Evolutionary conservation across 2,113 vertebrate species (phyloP).

Genomic region (Neodon shergylaensis): DNA sequence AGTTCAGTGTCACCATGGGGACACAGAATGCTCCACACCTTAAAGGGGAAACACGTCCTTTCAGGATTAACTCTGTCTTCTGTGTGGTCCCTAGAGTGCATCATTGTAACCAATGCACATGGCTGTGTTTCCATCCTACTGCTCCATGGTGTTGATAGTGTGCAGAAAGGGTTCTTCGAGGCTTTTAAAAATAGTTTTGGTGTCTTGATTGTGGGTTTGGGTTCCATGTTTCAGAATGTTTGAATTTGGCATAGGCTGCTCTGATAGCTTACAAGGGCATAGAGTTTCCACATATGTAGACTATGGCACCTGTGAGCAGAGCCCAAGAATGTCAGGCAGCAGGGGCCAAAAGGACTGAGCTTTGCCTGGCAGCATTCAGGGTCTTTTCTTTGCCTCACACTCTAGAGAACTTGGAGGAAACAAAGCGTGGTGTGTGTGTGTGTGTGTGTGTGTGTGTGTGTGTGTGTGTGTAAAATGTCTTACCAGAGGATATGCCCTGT

Average conservation of each 20-base stretch:
- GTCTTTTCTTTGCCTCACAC: background rate
- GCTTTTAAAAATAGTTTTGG: background rate
- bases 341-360: background rate
- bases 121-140: too few relatives aligned
- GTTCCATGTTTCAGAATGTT: background rate
- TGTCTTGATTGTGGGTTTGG: background rate
- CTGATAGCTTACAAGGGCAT: background rate
- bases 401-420: background rate
- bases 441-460: background rate
- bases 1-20: accelerated
- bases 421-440: background rate
- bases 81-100: too few relatives aligned
- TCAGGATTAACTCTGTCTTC: background rate
- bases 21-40: background rate
- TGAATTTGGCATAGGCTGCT: background rate
- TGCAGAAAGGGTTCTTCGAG: background rate
- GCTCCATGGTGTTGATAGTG: background rate
- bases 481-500: background rate
- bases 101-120: too few relatives aligned
- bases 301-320: too few relatives aligned
- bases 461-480: background rate
- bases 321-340: too few relatives aligned
- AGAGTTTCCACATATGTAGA: background rate
- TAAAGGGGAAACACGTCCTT: background rate
- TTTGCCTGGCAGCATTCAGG: background rate